These are phyloP conservation scores for Syngnathus typhle DNA, from an alignment of 2,113 vertebrate genomes.

Conservation along the genomic window DNA sequence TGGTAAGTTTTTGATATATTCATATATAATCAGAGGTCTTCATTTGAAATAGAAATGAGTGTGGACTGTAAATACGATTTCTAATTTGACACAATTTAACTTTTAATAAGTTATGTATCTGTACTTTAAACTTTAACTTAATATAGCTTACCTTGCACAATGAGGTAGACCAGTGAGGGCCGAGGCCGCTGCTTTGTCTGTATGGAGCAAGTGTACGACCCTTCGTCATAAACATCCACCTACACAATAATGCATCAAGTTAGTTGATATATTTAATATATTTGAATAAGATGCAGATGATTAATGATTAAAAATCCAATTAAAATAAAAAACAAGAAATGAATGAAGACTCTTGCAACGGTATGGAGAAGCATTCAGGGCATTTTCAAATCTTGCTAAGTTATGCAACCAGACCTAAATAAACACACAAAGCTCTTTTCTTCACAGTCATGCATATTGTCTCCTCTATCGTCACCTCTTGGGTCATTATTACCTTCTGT, in stretches of 20 bases:
- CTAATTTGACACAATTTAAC: too few relatives aligned
- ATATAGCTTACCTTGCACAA: constrained; percentile 87
- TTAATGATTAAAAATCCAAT: too few relatives aligned
- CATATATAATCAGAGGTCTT: background rate
- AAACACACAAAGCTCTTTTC: background rate
- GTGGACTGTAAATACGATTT: too few relatives aligned
- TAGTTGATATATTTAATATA: background rate
- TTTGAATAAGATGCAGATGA: too few relatives aligned
- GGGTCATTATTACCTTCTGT: constrained; percentile 74
- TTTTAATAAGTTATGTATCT: background rate
- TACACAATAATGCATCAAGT: constrained; percentile 17
- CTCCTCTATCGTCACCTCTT: background rate
- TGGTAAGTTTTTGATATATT: background rate
- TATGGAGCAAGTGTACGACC: constrained; percentile 94
- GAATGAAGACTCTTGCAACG: background rate
- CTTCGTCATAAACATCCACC: constrained; percentile 95
- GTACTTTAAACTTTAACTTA: background rate
- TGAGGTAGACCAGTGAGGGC: constrained; percentile 95
- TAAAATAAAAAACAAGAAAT: too few relatives aligned
- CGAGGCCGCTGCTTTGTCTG: constrained; percentile 94
- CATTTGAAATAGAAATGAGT: too few relatives aligned
- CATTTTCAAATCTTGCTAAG: background rate
- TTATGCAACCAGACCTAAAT: background rate
- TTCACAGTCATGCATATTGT: background rate
- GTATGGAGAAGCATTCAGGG: background rate